These are phyloP conservation scores for Cryptoprocta ferox DNA, from an alignment of 2,797 vertebrate species.

Conservation along the genomic window DNA sequence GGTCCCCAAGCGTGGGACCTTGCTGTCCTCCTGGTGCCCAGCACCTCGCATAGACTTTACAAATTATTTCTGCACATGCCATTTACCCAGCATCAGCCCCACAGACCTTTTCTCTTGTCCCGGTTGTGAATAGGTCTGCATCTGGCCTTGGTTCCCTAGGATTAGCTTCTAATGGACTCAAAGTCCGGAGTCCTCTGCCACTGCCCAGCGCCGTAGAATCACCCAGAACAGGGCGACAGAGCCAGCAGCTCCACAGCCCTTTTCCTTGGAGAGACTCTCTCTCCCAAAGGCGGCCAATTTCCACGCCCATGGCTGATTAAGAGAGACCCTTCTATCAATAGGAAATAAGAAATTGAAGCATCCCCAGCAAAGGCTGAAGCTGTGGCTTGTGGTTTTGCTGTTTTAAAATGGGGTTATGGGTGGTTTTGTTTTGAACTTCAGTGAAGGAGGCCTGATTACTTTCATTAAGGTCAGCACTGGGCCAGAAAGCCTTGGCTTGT, in stretches of 20 bases:
- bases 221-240: neutral
- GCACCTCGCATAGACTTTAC: neutral
- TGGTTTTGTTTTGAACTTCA: slow-evolving; percentile 68
- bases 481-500: slow-evolving; percentile 9
- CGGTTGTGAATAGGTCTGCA: too few relatives aligned
- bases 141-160: neutral
- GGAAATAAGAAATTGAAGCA: slow-evolving; percentile 51
- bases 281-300: neutral
- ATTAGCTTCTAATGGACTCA: neutral
- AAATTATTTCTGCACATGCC: neutral
- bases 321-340: slow-evolving; percentile 22
- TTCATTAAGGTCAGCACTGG: slow-evolving; percentile 63
- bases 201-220: fast-evolving
- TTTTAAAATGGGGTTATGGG: slow-evolving; percentile 62
- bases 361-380: neutral
- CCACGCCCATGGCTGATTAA: neutral
- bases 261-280: neutral
- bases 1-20: too few relatives aligned
- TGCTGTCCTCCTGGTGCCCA: fast-evolving
- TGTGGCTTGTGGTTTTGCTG: slow-evolving; percentile 75
- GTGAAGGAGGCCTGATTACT: neutral
- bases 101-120: neutral
- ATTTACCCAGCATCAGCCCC: neutral
- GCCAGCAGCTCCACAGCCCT: fast-evolving
- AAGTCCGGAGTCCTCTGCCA: fast-evolving